Evolutionary conservation across 2,888 invertebrate species (phyloP).

Genomic region (Agriotes lineatus): DNA sequence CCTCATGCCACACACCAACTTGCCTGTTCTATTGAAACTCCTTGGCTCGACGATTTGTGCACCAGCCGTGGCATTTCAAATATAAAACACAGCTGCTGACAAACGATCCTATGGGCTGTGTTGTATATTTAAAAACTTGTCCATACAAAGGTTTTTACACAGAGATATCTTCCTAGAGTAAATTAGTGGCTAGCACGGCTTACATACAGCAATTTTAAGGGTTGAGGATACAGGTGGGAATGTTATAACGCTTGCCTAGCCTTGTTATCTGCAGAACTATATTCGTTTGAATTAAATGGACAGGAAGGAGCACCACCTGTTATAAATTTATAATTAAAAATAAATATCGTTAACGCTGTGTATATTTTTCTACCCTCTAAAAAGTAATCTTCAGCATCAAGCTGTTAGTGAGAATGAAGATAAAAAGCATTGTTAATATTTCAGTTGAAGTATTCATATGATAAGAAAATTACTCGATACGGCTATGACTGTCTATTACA

Average conservation of each 20-base stretch:
- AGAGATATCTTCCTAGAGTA: not conserved
- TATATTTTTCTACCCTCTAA: no score
- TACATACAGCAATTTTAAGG: slow-evolving; percentile 22
- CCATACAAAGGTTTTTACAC: slow-evolving; percentile 15
- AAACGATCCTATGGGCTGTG: not conserved
- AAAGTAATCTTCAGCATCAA: no score
- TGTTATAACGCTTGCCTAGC: not conserved
- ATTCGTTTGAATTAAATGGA: not conserved
- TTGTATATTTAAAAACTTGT: slow-evolving; percentile 13
- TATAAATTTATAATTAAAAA: no score
- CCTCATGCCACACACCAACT: slow-evolving; percentile 53
- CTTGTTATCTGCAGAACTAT: not conserved
- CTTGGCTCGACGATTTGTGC: slow-evolving; percentile 26
- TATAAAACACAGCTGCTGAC: slow-evolving; percentile 26
- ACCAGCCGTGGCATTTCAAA: slow-evolving; percentile 18
- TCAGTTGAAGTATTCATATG: no score
- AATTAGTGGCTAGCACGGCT: slow-evolving; percentile 29
- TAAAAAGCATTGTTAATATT: no score
- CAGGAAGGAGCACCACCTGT: not conserved
- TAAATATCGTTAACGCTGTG: no score
- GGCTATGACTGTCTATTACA: no score
- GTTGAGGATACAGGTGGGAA: not conserved
- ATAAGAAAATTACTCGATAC: no score
- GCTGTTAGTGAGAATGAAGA: no score
- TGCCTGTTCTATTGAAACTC: slow-evolving; percentile 37